A percentile compares a stretch with the other conserved stretches of the same genome.
Evolutionary conservation across 2,797 vertebrate genomes (phyloP).

Genomic region (Champsocephalus gunnari): DNA sequence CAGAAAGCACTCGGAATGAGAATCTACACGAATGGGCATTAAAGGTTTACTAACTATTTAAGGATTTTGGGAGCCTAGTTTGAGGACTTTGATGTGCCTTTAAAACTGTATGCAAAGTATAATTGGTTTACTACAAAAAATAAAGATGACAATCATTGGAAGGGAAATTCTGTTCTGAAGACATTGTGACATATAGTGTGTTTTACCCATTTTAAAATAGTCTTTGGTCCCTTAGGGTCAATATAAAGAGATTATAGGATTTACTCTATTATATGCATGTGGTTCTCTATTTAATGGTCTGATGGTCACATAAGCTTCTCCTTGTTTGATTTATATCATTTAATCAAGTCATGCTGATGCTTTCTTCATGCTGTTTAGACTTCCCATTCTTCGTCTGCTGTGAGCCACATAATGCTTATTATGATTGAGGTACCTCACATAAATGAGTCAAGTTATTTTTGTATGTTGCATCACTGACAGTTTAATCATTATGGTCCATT

Average conservation of each 20-base stretch:
- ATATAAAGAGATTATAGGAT: background rate
- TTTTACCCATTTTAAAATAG: background rate
- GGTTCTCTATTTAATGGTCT: constrained; percentile 12
- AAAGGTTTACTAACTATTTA: background rate
- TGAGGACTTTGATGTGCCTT: background rate
- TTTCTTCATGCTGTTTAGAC: constrained; percentile 19
- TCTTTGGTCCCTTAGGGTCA: background rate
- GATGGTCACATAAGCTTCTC: constrained; percentile 4
- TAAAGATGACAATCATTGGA: background rate
- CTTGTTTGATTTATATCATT: constrained; percentile 36
- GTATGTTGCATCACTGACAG: constrained; percentile 27
- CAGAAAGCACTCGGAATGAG: background rate
- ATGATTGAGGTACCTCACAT: constrained; percentile 21
- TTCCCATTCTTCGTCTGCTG: constrained; percentile 22
- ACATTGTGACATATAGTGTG: background rate
- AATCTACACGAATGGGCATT: background rate
- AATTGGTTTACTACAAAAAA: background rate
- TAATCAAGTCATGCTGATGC: constrained; percentile 22
- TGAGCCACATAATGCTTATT: constrained; percentile 34
- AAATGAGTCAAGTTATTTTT: constrained; percentile 31
- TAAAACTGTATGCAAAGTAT: background rate
- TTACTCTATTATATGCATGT: constrained; percentile 9
- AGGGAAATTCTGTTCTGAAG: background rate
- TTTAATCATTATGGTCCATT: constrained; percentile 36
- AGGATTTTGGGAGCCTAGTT: background rate